A percentile compares a stretch with the other conserved stretches of the same genome.
Evolutionary conservation across 2,113 vertebrate species (phyloP).

Genomic region (Caloenas nicobarica): DNA sequence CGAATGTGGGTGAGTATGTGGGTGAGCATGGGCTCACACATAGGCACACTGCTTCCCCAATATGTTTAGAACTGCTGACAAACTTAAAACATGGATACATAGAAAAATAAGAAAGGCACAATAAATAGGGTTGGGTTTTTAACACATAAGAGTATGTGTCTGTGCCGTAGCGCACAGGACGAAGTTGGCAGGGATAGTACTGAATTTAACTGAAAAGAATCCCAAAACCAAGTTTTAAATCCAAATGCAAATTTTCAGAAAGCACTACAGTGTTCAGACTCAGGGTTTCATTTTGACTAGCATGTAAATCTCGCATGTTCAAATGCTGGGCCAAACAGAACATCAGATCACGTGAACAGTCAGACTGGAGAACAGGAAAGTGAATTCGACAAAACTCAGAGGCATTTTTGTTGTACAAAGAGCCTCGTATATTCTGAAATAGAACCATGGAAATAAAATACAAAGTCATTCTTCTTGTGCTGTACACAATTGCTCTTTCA

Average conservation of each 20-base stretch:
- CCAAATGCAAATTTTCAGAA: background rate
- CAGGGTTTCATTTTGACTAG: background rate
- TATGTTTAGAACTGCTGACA: background rate
- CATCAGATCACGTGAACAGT: background rate
- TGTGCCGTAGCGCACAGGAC: background rate
- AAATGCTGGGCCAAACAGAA: background rate
- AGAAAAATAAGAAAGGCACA: background rate
- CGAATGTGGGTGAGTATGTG: background rate
- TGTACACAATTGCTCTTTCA: slow-evolving; percentile 1
- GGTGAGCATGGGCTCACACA: background rate
- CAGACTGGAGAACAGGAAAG: background rate
- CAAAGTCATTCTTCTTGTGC: background rate
- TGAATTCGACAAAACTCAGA: background rate
- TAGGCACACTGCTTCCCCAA: fast-evolving
- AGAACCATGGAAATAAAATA: slow-evolving; percentile 20
- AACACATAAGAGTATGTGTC: background rate
- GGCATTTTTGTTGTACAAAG: background rate
- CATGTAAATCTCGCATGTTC: background rate
- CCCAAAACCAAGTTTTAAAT: background rate
- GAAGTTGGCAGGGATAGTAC: background rate
- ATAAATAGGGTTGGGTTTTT: background rate
- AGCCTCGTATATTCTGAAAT: background rate
- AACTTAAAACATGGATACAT: background rate
- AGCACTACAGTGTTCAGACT: background rate
- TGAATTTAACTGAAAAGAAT: background rate